These are phyloP conservation scores for Peromyscus attwateri DNA, from an alignment of 2,797 vertebrate species.

Conservation along the genomic window DNA sequence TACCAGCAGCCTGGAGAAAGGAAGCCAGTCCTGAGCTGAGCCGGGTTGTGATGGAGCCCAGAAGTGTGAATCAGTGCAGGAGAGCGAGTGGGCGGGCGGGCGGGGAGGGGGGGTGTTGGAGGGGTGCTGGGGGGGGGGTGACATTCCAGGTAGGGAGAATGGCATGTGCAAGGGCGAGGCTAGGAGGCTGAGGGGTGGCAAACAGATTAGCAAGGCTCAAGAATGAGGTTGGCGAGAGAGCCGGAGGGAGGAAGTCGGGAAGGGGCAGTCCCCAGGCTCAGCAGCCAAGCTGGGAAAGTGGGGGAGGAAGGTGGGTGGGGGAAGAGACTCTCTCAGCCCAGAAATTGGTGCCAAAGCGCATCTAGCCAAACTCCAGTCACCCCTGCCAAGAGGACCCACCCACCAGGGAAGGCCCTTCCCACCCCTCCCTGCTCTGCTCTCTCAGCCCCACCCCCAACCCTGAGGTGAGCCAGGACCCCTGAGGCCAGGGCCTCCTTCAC, in stretches of 20 bases:
- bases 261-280: conserved; percentile 59
- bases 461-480: not conserved
- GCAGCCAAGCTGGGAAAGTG: conserved; percentile 57
- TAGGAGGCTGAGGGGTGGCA: conserved; percentile 72
- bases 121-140: not conserved
- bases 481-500: not conserved
- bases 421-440: conserved; percentile 20
- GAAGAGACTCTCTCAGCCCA: conserved; percentile 62
- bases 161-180: conserved; percentile 78
- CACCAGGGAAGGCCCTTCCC: conserved; percentile 32
- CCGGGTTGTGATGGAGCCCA: conserved; percentile 60
- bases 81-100: not conserved
- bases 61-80: conserved; percentile 60
- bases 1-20: not conserved
- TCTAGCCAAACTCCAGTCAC: conserved; percentile 69
- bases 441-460: not conserved
- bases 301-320: conserved; percentile 63
- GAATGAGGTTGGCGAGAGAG: conserved; percentile 72
- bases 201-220: conserved; percentile 74
- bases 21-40: not conserved
- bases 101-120: not conserved
- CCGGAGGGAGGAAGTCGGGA: conserved; percentile 52
- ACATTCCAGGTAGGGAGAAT: conserved; percentile 81
- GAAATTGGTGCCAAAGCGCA: conserved; percentile 59
- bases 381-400: conserved; percentile 71